Evolutionary conservation across 2,888 invertebrate genomes (phyloP).

Genomic region (Copidosoma aretas): DNA sequence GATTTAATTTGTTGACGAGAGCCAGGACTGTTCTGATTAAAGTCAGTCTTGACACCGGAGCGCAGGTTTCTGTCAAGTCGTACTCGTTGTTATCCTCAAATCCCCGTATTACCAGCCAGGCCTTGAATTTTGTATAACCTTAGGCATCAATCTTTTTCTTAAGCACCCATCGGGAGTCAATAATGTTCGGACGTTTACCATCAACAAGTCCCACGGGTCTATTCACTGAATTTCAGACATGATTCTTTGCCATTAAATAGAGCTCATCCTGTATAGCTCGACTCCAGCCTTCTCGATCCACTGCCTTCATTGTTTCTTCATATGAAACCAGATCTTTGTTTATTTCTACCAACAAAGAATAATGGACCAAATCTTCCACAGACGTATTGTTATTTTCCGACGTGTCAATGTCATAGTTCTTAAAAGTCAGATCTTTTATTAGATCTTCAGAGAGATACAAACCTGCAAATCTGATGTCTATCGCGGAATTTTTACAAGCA

Average conservation of each 20-base stretch:
- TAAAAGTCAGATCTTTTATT: background rate
- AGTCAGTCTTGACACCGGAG: background rate
- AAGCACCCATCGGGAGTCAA: background rate
- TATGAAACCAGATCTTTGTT: background rate
- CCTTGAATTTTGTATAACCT: background rate
- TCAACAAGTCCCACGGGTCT: background rate
- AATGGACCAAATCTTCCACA: background rate
- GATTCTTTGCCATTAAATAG: background rate
- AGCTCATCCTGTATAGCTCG: slow-evolving; percentile 48
- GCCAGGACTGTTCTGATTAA: background rate
- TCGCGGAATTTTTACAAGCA: background rate
- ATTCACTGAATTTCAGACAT: background rate
- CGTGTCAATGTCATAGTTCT: background rate
- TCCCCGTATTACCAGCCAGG: background rate
- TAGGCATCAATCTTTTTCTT: background rate
- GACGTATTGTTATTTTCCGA: background rate
- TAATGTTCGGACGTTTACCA: too few relatives aligned
- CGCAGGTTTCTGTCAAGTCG: background rate
- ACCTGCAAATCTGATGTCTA: background rate
- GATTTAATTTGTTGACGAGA: background rate
- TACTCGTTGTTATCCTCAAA: background rate
- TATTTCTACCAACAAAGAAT: background rate
- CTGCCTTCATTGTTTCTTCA: slow-evolving; percentile 1
- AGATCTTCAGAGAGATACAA: background rate
- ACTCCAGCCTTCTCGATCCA: background rate